These are phyloP conservation scores for Hippopotamyrus pictus DNA, from an alignment of 2,797 vertebrate genomes.

Conservation along the genomic window DNA sequence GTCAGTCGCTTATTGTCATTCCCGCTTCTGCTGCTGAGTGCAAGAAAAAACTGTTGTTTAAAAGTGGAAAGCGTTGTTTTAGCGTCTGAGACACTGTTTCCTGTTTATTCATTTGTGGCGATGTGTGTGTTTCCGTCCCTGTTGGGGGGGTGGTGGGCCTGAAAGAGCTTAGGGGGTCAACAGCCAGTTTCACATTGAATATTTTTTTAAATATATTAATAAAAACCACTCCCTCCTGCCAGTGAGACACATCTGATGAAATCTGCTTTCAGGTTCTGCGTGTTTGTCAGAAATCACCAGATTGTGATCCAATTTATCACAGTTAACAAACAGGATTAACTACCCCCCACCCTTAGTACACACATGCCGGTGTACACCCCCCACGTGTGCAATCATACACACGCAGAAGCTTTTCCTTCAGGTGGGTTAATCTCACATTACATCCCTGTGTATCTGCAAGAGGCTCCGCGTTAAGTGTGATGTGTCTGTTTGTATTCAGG, in stretches of 20 bases:
- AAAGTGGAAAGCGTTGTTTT: not conserved
- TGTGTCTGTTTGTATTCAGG: not conserved
- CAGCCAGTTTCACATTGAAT: not conserved
- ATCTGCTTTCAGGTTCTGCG: not conserved
- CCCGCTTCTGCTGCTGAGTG: not conserved
- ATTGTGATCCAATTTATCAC: not conserved
- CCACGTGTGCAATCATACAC: not conserved
- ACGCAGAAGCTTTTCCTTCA: not conserved
- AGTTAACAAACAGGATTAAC: not conserved
- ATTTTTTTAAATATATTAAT: not conserved
- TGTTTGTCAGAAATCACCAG: not conserved
- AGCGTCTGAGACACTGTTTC: not conserved
- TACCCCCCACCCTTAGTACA: not conserved
- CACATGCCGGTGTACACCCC: not conserved
- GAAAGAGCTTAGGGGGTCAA: not conserved
- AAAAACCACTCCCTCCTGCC: not conserved
- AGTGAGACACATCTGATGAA: not conserved
- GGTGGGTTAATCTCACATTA: not conserved
- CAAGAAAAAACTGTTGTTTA: not conserved
- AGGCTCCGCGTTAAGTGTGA: not conserved
- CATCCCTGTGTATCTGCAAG: not conserved
- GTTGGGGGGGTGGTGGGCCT: not conserved
- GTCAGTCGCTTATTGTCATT: not conserved
- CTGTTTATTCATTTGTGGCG: not conserved
- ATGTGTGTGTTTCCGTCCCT: not conserved